Conservation (phyloP, 2,113 vertebrate genomes). For the Petaurus breviceps region DNA sequence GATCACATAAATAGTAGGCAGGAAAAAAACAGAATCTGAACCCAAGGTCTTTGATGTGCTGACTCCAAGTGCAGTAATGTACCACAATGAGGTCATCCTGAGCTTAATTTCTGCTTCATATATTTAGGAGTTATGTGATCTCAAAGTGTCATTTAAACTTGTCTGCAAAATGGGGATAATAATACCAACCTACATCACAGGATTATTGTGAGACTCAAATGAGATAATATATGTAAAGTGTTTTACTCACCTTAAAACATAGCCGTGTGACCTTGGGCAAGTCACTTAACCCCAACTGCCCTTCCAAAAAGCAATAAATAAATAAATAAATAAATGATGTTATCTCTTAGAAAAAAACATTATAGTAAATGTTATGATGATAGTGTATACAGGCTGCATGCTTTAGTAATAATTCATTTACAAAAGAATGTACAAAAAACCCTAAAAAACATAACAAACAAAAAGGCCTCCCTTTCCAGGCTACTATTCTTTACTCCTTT, state of each 20-base stretch:
- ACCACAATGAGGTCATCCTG: background rate
- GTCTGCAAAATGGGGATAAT: background rate
- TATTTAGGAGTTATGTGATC: background rate
- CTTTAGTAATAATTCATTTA: background rate
- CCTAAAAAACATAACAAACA: background rate
- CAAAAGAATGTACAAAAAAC: background rate
- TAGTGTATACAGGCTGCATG: background rate
- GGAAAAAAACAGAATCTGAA: background rate
- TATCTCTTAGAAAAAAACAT: too few relatives aligned
- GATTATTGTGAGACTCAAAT: background rate
- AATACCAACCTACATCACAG: background rate
- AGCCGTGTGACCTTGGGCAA: too few relatives aligned
- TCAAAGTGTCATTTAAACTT: background rate
- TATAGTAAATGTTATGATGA: background rate
- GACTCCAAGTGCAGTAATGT: background rate
- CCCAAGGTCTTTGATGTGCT: background rate
- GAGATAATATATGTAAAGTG: background rate
- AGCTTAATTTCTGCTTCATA: background rate
- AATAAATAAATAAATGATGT: too few relatives aligned
- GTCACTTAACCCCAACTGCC: too few relatives aligned
- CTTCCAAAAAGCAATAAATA: too few relatives aligned
- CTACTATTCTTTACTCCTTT: background rate
- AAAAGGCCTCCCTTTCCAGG: background rate
- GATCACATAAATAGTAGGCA: background rate
- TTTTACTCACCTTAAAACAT: too few relatives aligned